These are phyloP conservation scores for Indicator maculatus DNA, from an alignment of 2,113 vertebrate species.

Conservation along the genomic window DNA sequence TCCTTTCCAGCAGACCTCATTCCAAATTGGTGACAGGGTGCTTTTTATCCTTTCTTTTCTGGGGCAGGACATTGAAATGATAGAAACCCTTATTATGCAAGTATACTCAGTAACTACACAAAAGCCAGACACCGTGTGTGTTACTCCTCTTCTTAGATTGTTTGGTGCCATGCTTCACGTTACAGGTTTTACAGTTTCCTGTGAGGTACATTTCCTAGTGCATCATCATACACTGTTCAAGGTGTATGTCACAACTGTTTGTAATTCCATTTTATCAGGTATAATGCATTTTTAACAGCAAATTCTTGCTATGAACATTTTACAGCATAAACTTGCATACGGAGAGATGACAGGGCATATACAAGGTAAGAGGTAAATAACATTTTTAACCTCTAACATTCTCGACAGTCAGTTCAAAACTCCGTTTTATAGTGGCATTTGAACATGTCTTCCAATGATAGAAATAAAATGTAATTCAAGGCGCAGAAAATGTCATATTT, in stretches of 20 bases:
- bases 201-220: neutral
- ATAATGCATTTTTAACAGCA: conserved; percentile 17
- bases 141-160: neutral
- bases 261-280: conserved; percentile 3
- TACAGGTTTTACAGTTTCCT: neutral
- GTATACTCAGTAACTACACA: neutral
- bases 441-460: neutral
- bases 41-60: conserved; percentile 11
- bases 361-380: neutral
- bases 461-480: conserved; percentile 19
- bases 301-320: conserved; percentile 12
- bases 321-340: conserved; percentile 30
- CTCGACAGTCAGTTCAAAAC: neutral
- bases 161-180: neutral
- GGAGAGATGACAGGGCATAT: neutral
- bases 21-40: neutral
- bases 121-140: neutral
- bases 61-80: neutral
- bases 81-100: conserved; percentile 6
- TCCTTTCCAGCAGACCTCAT: neutral
- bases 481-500: conserved; percentile 45
- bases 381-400: conserved; percentile 58
- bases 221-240: fast-evolving
- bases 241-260: neutral
- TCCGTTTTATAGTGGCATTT: conserved; percentile 29